Evolutionary conservation across 1,140 invertebrate species (phyloP), one percentile per base, ranked within the genome.

Genomic region (Venustaconcha ellipsiformis): DNA sequence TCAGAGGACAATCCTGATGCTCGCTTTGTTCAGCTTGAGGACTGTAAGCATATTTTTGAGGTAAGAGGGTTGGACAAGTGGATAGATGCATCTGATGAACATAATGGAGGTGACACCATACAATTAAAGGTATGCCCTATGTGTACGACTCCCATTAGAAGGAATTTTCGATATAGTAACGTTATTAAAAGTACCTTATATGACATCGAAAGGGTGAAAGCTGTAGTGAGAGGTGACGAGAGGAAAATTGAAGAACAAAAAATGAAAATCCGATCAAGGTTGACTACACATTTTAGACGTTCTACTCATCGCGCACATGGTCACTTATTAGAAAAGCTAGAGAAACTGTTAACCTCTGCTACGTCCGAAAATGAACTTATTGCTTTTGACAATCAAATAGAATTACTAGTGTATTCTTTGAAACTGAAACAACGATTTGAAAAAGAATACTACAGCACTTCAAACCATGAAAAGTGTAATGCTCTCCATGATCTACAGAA

Each of bases 101-200:
- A 85, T 3, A 83, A 89, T 13, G 65, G 65, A 3, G 78, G 78
- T 65, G 64, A 64, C 0, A 72, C 70, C 15, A 91, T 94, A 63
- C 78, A 89, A 20, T 88, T 93, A 74, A 93, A 92, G 76, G 70
- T 80, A 2, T 94, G 94, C 85, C 94, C 94, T 6, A 88, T 87
- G 75, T 94, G 94, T 81, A 92, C 92, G 71, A 92, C 91, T 26
- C 88, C 91, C 0, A 93, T 94, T 20, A 89, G 91, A 57, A 91
- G 90, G 74, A 93, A 92, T 76, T 82, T 90, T 17, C 86, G 94
- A 37, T 94, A 93, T 82, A 92, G 92, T 74, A 90, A 92, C 73
- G 81, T 91, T 12, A 90, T 94, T 3, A 94, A 93, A 79, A 70
- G 83, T 30, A 88, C 88, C 56, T 88, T 92, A 18, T 80, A 86